Evolutionary conservation across 2,113 vertebrate genomes (phyloP).

Genomic region (Aplodontia rufa): DNA sequence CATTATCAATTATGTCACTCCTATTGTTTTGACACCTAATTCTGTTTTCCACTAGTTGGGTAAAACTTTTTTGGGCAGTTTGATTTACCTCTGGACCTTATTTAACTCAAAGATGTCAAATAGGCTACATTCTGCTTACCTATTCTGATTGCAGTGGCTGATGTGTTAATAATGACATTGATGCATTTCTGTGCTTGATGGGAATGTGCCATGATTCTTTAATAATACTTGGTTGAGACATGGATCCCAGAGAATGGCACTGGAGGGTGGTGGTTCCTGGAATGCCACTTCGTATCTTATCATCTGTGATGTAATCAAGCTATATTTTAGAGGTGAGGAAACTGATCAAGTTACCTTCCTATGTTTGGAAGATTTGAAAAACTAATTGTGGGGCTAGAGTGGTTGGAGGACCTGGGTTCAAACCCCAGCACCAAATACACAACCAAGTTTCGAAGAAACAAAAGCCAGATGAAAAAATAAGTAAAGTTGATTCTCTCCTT

Average conservation of each 20-base stretch:
- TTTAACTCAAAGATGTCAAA: background rate
- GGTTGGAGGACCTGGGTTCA: too few relatives aligned
- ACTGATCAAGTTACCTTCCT: background rate
- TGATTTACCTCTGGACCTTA: background rate
- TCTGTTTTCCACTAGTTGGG: background rate
- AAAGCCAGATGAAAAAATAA: too few relatives aligned
- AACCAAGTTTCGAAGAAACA: too few relatives aligned
- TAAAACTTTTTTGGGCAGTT: conserved; percentile 25
- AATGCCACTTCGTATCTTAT: background rate
- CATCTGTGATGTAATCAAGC: background rate
- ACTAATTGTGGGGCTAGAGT: too few relatives aligned
- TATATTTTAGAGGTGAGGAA: conserved; percentile 19
- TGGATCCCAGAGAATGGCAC: background rate
- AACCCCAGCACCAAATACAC: too few relatives aligned
- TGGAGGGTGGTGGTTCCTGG: background rate
- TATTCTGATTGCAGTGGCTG: background rate
- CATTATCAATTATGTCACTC: background rate
- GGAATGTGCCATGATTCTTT: background rate
- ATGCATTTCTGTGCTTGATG: background rate
- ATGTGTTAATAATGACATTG: background rate
- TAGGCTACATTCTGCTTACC: background rate
- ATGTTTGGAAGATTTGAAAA: background rate
- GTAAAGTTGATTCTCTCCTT: too few relatives aligned
- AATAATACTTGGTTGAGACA: background rate
- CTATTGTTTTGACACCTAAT: background rate